phyloP scores from a whole-genome alignment of 2,113 vertebrate species.

The Eulemur macaco region DNA sequence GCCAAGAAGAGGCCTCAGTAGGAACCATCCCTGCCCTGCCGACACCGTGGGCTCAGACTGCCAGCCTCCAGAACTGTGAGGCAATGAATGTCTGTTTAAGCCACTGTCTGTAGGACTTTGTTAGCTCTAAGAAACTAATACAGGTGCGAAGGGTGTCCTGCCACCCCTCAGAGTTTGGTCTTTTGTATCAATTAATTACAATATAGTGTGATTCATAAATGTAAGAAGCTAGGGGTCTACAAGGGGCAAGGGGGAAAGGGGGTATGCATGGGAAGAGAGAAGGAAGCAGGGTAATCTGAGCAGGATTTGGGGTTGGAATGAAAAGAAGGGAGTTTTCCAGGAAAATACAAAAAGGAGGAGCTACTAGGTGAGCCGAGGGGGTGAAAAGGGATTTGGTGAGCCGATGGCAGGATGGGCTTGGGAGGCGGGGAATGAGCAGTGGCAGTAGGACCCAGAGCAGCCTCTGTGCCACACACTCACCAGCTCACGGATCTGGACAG shows the following conservation, averaged over 20 bases:
- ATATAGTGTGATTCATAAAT: neutral
- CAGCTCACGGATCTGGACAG: neutral
- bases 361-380: neutral
- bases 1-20: neutral
- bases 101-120: neutral
- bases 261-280: no score
- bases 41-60: neutral
- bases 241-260: rapidly evolving
- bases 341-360: neutral
- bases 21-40: neutral
- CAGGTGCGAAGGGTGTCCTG: neutral
- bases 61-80: neutral
- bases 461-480: neutral
- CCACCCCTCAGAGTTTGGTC: neutral
- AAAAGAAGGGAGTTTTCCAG: neutral
- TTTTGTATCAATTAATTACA: neutral
- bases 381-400: neutral
- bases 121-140: neutral
- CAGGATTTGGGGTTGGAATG: neutral
- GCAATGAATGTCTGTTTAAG: neutral
- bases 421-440: neutral
- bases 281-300: no score
- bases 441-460: neutral
- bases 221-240: neutral
- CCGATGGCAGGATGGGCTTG: rapidly evolving